Evolutionary conservation across 2,113 vertebrate genomes (phyloP).

Genomic region (Toxostoma redivivum): DNA sequence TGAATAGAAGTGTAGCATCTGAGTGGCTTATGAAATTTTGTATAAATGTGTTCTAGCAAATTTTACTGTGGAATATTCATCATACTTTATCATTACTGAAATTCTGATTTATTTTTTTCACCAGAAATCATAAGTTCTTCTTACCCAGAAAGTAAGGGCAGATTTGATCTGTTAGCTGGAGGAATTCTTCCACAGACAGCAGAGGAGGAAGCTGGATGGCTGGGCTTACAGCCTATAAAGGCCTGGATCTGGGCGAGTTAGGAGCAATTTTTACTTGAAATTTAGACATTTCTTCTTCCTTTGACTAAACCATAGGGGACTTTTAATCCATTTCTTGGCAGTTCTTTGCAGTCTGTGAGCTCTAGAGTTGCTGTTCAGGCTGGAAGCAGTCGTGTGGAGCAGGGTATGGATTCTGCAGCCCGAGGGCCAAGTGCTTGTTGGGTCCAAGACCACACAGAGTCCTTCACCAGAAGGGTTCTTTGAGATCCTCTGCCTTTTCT

Average conservation of each 20-base stretch:
- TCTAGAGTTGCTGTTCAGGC: background rate
- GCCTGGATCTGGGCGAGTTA: background rate
- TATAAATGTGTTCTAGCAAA: background rate
- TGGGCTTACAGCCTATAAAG: background rate
- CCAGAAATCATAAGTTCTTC: background rate
- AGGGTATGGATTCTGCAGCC: background rate
- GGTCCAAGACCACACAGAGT: background rate
- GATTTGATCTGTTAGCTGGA: background rate
- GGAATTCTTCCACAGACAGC: background rate
- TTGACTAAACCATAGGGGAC: background rate
- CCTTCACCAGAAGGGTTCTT: background rate
- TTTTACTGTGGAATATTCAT: background rate
- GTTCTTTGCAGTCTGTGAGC: background rate
- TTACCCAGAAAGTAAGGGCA: background rate
- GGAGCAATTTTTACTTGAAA: background rate
- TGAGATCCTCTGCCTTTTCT: background rate
- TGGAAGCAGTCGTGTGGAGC: background rate
- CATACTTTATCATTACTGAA: background rate
- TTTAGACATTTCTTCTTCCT: background rate
- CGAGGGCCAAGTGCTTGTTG: background rate
- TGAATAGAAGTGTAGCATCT: background rate
- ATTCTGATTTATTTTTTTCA: background rate
- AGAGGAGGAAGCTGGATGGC: background rate
- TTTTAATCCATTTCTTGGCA: background rate
- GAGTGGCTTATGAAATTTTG: background rate